Evolutionary conservation across 2,113 vertebrate genomes (phyloP).

Genomic region (Cyanoliseus patagonus): DNA sequence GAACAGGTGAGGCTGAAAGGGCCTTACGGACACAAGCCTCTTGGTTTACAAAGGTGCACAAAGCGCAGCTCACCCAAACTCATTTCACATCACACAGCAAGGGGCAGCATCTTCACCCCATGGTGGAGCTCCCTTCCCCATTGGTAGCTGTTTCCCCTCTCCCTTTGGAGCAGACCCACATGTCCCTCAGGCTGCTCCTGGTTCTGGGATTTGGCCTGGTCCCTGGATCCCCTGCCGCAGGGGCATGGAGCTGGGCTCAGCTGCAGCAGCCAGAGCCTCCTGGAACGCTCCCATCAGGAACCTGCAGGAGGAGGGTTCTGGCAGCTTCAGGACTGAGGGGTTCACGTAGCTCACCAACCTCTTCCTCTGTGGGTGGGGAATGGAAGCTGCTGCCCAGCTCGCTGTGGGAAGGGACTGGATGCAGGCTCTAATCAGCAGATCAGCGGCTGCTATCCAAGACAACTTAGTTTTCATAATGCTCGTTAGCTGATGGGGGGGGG

Average conservation of each 20-base stretch:
- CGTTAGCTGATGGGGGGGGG: background rate
- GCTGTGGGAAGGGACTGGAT: background rate
- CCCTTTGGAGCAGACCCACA: background rate
- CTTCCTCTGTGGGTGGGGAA: background rate
- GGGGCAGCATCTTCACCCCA: accelerated
- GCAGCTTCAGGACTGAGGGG: background rate
- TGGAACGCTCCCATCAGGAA: accelerated
- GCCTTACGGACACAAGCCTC: background rate
- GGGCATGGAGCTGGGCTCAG: background rate
- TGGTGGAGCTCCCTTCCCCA: background rate
- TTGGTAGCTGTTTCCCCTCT: background rate
- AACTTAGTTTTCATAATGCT: background rate
- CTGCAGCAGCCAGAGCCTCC: accelerated
- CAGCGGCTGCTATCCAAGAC: background rate
- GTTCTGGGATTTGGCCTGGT: background rate
- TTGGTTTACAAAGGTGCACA: background rate
- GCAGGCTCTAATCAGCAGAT: background rate
- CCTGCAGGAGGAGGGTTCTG: accelerated
- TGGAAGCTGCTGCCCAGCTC: background rate
- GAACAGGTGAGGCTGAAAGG: background rate
- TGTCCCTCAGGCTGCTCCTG: background rate
- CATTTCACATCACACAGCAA: background rate
- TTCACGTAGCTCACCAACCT: accelerated
- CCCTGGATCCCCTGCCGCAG: accelerated
- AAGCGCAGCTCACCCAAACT: background rate